These are phyloP conservation scores for Beaufortia kweichowensis DNA, from an alignment of 2,113 vertebrate genomes.

Conservation along the genomic window DNA sequence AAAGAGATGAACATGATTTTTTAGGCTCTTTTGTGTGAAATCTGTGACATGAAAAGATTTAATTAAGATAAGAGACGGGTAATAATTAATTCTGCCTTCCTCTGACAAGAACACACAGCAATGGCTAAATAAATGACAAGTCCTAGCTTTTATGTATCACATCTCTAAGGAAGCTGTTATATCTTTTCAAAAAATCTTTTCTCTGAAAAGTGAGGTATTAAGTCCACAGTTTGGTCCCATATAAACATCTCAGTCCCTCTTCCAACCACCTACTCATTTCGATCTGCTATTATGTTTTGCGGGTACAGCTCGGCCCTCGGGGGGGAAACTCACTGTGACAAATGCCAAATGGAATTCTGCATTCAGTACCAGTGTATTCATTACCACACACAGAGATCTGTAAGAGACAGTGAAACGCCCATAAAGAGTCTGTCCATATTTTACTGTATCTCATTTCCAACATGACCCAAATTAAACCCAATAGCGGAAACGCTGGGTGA, in stretches of 20 bases:
- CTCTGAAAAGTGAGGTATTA: conserved; percentile 47
- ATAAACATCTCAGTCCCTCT: conserved; percentile 48
- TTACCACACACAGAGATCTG: conserved; percentile 56
- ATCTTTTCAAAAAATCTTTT: conserved; percentile 56
- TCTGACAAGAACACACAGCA: conserved; percentile 70
- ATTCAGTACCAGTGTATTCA: conserved; percentile 56
- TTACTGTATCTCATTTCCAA: conserved; percentile 32
- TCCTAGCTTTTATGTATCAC: conserved; percentile 26
- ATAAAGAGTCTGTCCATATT: conserved; percentile 34
- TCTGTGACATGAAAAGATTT: conserved; percentile 79
- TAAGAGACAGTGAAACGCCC: conserved; percentile 41
- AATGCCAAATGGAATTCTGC: conserved; percentile 61
- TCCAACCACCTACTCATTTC: conserved; percentile 65
- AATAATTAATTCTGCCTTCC: conserved; percentile 76
- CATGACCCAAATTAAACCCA: conserved; percentile 49
- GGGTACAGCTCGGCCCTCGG: conserved; percentile 56
- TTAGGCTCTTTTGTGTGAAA: conserved; percentile 69
- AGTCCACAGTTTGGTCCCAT: conserved; percentile 45
- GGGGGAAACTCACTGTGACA: conserved; percentile 60
- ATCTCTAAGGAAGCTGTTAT: background rate
- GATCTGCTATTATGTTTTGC: conserved; percentile 62
- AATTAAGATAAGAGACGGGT: conserved; percentile 78
- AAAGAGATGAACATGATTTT: conserved; percentile 70
- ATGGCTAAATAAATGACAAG: conserved; percentile 71
- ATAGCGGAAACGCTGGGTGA: conserved; percentile 44